A percentile compares a stretch with the other conserved stretches of the same genome.
Evolutionary conservation across 2,797 vertebrate genomes (phyloP).

Genomic region (Lophius americanus): DNA sequence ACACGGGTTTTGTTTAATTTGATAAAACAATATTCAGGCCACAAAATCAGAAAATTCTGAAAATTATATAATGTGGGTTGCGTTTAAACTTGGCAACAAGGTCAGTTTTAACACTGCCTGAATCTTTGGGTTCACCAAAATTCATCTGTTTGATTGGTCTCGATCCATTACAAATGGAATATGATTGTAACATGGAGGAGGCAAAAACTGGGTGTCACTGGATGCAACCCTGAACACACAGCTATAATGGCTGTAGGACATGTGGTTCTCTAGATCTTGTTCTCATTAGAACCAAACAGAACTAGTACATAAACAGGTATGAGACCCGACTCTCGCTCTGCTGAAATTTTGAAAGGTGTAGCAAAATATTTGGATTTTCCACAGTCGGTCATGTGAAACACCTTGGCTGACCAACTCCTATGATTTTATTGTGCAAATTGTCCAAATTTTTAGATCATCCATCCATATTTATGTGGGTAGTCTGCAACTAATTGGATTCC

Average conservation of each 20-base stretch:
- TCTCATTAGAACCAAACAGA: constrained; percentile 3
- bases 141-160: too few relatives aligned
- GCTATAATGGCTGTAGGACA: not conserved
- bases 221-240: too few relatives aligned
- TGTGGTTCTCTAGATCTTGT: too few relatives aligned
- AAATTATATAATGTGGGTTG: too few relatives aligned
- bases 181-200: too few relatives aligned
- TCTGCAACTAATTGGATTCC: constrained; percentile 56
- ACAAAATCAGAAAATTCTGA: not conserved
- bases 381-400: constrained; percentile 37
- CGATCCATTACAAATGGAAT: too few relatives aligned
- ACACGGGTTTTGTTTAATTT: not conserved
- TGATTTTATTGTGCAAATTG: constrained; percentile 74
- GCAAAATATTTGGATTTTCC: constrained; percentile 28
- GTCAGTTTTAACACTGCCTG: too few relatives aligned
- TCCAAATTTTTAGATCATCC: constrained; percentile 26
- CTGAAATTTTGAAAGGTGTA: constrained; percentile 1
- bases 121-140: too few relatives aligned
- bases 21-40: not conserved
- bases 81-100: too few relatives aligned
- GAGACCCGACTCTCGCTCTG: not conserved
- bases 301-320: not conserved
- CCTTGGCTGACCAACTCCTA: constrained; percentile 51
- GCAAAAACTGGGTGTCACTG: too few relatives aligned
- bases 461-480: constrained; percentile 9